Percentiles rank a stretch among this genome's conserved stretches.
Conservation (phyloP, 2,113 vertebrate species). For the Chloropsis cyanopogon region DNA sequence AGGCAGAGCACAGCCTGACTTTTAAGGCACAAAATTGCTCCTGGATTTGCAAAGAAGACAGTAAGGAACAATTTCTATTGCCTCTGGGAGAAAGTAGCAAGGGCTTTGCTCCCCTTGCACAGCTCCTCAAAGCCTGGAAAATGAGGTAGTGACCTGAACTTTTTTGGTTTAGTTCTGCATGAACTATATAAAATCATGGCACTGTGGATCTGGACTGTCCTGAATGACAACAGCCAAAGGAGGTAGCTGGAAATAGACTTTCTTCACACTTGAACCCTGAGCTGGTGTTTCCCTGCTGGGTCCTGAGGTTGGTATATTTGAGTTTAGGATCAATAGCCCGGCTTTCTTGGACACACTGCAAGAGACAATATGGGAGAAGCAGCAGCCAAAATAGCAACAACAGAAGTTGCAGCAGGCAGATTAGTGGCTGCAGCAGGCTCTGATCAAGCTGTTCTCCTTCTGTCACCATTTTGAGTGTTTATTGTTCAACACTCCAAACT, state of each 20-base stretch:
- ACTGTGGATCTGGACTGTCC: background rate
- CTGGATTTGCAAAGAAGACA: background rate
- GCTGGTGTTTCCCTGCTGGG: background rate
- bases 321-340: background rate
- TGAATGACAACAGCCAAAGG: background rate
- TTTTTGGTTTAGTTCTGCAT: background rate
- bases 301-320: background rate
- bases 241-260: background rate
- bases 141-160: background rate
- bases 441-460: slow-evolving; percentile 70
- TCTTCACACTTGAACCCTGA: background rate
- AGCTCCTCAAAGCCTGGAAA: background rate
- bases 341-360: slow-evolving; percentile 5
- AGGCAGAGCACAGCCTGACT: background rate
- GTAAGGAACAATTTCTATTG: background rate
- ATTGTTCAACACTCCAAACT: slow-evolving; percentile 5
- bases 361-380: slow-evolving; percentile 31
- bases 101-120: background rate
- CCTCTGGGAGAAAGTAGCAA: background rate
- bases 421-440: slow-evolving; percentile 59
- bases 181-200: background rate
- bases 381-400: slow-evolving; percentile 65
- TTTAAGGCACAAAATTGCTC: background rate
- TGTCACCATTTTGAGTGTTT: slow-evolving; percentile 60
- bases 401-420: slow-evolving; percentile 55